A percentile compares a stretch with the other conserved stretches of the same genome.
These are phyloP conservation scores for Drosophila subquinaria DNA, from an alignment of 2,888 invertebrate species.

Conservation along the genomic window DNA sequence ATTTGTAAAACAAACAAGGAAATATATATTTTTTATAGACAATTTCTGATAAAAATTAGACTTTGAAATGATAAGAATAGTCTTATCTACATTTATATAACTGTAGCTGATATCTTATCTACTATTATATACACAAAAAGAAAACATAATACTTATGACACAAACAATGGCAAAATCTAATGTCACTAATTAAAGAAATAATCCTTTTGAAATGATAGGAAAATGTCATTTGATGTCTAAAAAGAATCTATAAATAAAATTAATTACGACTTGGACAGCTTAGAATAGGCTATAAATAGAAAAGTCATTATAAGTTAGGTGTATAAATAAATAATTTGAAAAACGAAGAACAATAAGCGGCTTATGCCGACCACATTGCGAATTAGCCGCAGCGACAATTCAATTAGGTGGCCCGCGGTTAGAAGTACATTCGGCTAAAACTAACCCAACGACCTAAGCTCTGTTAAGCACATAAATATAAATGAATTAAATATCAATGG, in stretches of 20 bases:
- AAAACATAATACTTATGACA: slow-evolving; percentile 2
- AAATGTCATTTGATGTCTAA: not conserved
- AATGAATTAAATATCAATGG: slow-evolving; percentile 71
- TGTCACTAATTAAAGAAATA: not conserved
- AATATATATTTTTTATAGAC: not conserved
- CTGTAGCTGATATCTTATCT: not conserved
- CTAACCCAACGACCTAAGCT: slow-evolving; percentile 9
- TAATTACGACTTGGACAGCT: not conserved
- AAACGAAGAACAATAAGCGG: slow-evolving; percentile 13
- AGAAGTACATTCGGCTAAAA: slow-evolving; percentile 4
- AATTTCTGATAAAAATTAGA: not conserved
- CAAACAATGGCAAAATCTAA: not conserved
- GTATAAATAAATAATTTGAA: slow-evolving; percentile 24
- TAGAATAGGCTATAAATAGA: not conserved
- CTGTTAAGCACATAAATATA: slow-evolving; percentile 56
- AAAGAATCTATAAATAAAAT: not conserved
- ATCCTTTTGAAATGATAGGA: slow-evolving; percentile 5
- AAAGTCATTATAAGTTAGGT: slow-evolving; percentile 11
- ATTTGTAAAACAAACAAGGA: not conserved
- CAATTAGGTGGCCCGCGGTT: slow-evolving; percentile 41
- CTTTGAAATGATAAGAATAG: not conserved
- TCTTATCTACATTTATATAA: not conserved
- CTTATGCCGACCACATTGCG: slow-evolving; percentile 13
- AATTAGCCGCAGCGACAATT: slow-evolving; percentile 42
- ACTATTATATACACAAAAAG: not conserved